Conservation (phyloP, 2,797 vertebrate species). For the Spinibarbus caldwelli region DNA sequence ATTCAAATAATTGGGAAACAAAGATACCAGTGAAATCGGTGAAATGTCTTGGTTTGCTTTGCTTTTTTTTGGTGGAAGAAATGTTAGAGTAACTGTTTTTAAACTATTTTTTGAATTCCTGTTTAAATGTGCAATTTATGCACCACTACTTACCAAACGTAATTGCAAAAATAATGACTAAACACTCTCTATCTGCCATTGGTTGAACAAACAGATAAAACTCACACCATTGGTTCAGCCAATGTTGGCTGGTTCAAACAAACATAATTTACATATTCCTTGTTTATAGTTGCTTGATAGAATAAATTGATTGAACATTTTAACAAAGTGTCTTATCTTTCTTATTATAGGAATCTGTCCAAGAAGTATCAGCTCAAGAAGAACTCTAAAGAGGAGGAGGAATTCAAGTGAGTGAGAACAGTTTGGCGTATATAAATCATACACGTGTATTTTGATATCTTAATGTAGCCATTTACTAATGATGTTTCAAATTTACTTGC, state of each 20-base stretch:
- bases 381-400: constrained; percentile 93
- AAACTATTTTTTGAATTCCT: background rate
- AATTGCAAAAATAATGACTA: background rate
- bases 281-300: background rate
- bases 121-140: background rate
- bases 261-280: background rate
- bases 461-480: background rate
- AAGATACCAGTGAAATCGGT: constrained; percentile 18
- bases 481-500: background rate
- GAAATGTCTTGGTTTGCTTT: background rate
- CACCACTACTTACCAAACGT: background rate
- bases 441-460: background rate
- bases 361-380: constrained; percentile 98
- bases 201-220: background rate
- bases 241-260: background rate
- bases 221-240: background rate
- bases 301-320: background rate
- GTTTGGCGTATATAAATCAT: background rate
- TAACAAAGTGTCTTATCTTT: background rate
- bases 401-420: constrained; percentile 84
- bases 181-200: background rate
- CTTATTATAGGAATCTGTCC: constrained; percentile 86
- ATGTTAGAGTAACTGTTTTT: background rate
- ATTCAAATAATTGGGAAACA: background rate
- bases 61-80: background rate